Percentiles rank a stretch among this genome's conserved stretches.
These are phyloP conservation scores for Lordiphosa clarofinis DNA, from an alignment of 1,140 invertebrate genomes.

Conservation along the genomic window DNA sequence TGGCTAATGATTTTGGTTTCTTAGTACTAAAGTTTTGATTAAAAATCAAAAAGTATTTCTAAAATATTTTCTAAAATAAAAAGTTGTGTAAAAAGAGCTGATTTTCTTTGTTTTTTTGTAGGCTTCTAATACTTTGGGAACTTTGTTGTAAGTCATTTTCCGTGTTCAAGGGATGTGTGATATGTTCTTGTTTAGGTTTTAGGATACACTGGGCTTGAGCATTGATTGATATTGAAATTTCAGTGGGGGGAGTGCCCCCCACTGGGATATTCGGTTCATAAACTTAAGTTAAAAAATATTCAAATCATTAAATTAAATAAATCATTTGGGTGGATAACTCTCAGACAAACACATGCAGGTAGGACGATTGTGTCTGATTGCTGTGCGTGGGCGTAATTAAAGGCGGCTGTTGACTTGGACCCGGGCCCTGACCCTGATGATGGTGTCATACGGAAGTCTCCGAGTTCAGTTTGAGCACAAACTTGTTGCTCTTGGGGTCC, in stretches of 20 bases:
- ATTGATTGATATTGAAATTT: conserved; percentile 11
- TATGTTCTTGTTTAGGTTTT: conserved; percentile 59
- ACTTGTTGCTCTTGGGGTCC: conserved; percentile 95
- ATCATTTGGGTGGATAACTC: background rate
- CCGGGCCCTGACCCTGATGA: conserved; percentile 21
- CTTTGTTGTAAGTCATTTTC: conserved; percentile 46
- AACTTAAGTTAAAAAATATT: background rate
- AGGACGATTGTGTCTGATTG: conserved; percentile 74
- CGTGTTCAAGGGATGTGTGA: conserved; percentile 46
- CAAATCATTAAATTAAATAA: too few species aligned
- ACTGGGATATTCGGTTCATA: conserved; percentile 19
- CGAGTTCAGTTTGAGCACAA: conserved; percentile 95
- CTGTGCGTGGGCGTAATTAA: conserved; percentile 69
- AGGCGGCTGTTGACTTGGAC: conserved; percentile 22
- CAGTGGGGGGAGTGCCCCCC: too few species aligned
- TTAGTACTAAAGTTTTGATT: too few species aligned
- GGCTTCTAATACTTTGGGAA: conserved; percentile 67
- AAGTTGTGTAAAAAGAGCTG: conserved; percentile 45
- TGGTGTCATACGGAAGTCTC: conserved; percentile 95
- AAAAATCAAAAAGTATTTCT: conserved; percentile 14
- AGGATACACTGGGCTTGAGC: conserved; percentile 60
- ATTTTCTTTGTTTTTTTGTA: conserved; percentile 40
- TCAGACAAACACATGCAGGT: conserved; percentile 75
- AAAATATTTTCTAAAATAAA: conserved; percentile 35
- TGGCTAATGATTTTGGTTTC: too few species aligned